A percentile compares a stretch with the other conserved stretches of the same genome.
Conservation (phyloP, 2,113 vertebrate genomes). For the Xenus cinereus region DNA sequence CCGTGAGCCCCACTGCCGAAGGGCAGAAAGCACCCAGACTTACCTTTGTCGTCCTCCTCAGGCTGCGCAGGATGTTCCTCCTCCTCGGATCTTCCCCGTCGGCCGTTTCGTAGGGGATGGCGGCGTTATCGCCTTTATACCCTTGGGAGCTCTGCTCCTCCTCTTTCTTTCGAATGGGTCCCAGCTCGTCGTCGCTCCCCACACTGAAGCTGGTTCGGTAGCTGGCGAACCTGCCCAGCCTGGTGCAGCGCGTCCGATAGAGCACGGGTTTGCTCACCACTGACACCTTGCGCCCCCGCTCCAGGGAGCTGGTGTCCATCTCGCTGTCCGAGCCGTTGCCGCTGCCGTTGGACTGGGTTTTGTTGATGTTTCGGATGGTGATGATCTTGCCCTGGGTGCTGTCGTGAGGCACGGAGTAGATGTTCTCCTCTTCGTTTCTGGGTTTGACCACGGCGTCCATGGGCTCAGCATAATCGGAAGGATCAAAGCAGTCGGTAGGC, state of each 20-base stretch:
- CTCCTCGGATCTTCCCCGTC: slow-evolving; percentile 85
- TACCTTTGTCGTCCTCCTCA: slow-evolving; percentile 90
- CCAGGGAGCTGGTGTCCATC: slow-evolving; percentile 89
- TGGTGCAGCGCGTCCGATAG: slow-evolving; percentile 87
- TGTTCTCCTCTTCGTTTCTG: slow-evolving; percentile 88
- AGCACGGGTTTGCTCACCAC: slow-evolving; percentile 81
- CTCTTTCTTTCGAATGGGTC: slow-evolving; percentile 82
- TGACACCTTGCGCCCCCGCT: slow-evolving; percentile 82
- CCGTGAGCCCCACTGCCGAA: accelerated
- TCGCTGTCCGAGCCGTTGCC: slow-evolving; percentile 96
- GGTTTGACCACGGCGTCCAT: slow-evolving; percentile 92
- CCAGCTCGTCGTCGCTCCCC: slow-evolving; percentile 92
- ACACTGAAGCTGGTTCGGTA: slow-evolving; percentile 89
- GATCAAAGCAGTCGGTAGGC: slow-evolving; percentile 87
- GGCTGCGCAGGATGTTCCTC: slow-evolving; percentile 89
- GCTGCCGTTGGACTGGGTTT: slow-evolving; percentile 85
- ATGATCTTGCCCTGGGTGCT: slow-evolving; percentile 98
- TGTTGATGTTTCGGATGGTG: slow-evolving; percentile 93
- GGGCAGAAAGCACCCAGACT: not conserved
- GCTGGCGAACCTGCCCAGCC: slow-evolving; percentile 88
- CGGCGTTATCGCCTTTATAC: slow-evolving; percentile 85
- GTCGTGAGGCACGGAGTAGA: slow-evolving; percentile 95
- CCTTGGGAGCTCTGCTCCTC: slow-evolving; percentile 81
- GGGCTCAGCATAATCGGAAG: slow-evolving; percentile 94
- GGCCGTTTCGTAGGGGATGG: slow-evolving; percentile 80